Evolutionary conservation across 2,888 invertebrate species (phyloP).

Genomic region (Emmelina monodactyla): DNA sequence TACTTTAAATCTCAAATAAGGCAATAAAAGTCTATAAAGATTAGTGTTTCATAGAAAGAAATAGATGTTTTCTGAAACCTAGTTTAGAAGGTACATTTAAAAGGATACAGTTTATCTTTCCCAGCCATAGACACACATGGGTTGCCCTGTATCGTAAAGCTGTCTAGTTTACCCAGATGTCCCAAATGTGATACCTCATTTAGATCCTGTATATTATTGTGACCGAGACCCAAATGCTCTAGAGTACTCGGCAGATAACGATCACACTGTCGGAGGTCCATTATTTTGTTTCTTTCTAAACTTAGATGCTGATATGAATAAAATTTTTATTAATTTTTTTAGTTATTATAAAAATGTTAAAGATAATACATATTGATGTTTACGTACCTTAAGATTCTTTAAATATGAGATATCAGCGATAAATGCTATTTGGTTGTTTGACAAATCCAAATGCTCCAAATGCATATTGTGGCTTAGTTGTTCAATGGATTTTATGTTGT

Average conservation of each 20-base stretch:
- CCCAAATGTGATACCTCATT: slow-evolving; percentile 86
- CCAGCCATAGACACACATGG: slow-evolving; percentile 85
- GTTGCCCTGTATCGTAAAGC: slow-evolving; percentile 86
- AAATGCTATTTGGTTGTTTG: slow-evolving; percentile 86
- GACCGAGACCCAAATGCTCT: slow-evolving; percentile 78
- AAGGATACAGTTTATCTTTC: slow-evolving; percentile 80
- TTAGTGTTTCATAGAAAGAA: too few species aligned
- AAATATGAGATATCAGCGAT: slow-evolving; percentile 86
- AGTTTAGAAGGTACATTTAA: too few species aligned
- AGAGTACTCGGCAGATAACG: slow-evolving; percentile 80
- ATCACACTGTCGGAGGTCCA: slow-evolving; percentile 82
- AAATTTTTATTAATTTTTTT: not conserved
- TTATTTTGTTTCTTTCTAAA: slow-evolving; percentile 86
- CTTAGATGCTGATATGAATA: slow-evolving; percentile 72
- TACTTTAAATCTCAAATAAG: too few species aligned
- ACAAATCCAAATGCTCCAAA: slow-evolving; percentile 85
- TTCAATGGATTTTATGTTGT: slow-evolving; percentile 93
- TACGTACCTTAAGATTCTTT: slow-evolving; percentile 78
- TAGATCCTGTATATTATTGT: slow-evolving; percentile 84
- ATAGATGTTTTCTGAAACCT: too few species aligned
- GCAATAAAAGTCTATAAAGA: too few species aligned
- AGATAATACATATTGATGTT: not conserved
- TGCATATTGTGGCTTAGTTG: slow-evolving; percentile 83
- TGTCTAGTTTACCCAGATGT: slow-evolving; percentile 77
- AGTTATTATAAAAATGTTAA: not conserved